Evolutionary conservation across 2,888 invertebrate species (phyloP), one percentile per base, ranked within the genome.

Genomic region (Mimas tiliae): DNA sequence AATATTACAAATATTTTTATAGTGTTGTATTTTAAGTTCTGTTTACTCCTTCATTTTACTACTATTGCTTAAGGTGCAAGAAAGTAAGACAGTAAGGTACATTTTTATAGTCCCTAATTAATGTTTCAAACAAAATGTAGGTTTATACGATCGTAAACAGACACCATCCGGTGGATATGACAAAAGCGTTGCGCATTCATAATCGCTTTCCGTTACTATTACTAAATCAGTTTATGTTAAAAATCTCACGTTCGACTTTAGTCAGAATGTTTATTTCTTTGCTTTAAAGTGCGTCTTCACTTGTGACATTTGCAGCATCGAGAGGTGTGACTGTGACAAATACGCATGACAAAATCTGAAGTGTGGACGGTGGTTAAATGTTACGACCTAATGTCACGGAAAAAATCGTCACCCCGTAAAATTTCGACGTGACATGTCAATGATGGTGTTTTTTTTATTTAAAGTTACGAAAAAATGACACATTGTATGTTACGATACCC

Each of bases 161-260:
- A 58, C 58, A 58, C 42, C 38, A 58, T 58, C 58, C 58, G 58
- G 58, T 58, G 58, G 58, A 42, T 58, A 42, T 58, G 38, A 58
- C 58, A 58, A 58, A 58, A 58, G 42, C 19, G 58, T 58, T 58
- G 58, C 42, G 58, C 19, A 19, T 19, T 19, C 38, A 38, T 58
- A 58, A 58, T 58, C 42, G 42, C 19, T 58, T 58, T 58, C 58
- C 58, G 58, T 19, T 42, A 38, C 42, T 58, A 19, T 58, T 58
- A 38, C 38, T 58, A 58, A 58, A 58, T 38, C 19, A 19, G 38
- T 58, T 58, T 38, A 38, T 11, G 16, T 58, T 42, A 58, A 58
- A 58, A 58, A 38, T 58, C 58, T 58, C 58, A 58, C 42, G 58
- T 42, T 19, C 42, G 38, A 42, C 58, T 58, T 58, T 58, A 50